A percentile compares a stretch with the other conserved stretches of the same genome.
Evolutionary conservation across 2,797 vertebrate species (phyloP).

Genomic region (Pipistrellus pygmaeus): DNA sequence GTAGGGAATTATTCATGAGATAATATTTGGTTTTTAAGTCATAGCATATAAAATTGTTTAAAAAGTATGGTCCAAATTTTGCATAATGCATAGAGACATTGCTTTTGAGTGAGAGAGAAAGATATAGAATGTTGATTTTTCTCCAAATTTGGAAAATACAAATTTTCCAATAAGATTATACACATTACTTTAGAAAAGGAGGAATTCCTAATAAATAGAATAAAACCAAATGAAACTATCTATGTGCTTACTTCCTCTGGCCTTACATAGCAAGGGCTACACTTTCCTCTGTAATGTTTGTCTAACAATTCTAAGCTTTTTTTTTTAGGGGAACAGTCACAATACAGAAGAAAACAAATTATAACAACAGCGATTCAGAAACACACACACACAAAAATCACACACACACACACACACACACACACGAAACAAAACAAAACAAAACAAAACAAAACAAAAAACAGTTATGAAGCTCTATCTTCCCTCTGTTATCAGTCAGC

Average conservation of each 20-base stretch:
- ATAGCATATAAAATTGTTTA: not conserved
- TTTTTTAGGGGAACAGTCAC: not conserved
- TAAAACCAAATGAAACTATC: not conserved
- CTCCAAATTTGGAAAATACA: not conserved
- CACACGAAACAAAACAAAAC: no score
- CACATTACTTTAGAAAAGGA: not conserved
- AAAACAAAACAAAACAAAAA: not conserved
- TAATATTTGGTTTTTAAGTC: conserved; percentile 36
- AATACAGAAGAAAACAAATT: not conserved
- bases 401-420: no score
- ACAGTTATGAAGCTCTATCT: fast-evolving
- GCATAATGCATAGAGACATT: not conserved
- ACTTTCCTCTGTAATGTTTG: not conserved
- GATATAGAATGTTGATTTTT: not conserved
- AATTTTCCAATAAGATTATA: not conserved
- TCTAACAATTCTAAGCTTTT: not conserved
- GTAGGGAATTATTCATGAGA: not conserved
- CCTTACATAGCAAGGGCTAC: not conserved
- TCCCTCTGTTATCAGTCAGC: not conserved
- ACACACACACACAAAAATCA: no score
- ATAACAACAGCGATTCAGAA: not conserved
- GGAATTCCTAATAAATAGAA: not conserved
- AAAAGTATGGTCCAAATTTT: not conserved
- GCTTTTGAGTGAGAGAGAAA: not conserved
- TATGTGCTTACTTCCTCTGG: not conserved